phyloP scores from a whole-genome alignment of 2,113 vertebrate genomes.

The Galemys pyrenaicus region DNA sequence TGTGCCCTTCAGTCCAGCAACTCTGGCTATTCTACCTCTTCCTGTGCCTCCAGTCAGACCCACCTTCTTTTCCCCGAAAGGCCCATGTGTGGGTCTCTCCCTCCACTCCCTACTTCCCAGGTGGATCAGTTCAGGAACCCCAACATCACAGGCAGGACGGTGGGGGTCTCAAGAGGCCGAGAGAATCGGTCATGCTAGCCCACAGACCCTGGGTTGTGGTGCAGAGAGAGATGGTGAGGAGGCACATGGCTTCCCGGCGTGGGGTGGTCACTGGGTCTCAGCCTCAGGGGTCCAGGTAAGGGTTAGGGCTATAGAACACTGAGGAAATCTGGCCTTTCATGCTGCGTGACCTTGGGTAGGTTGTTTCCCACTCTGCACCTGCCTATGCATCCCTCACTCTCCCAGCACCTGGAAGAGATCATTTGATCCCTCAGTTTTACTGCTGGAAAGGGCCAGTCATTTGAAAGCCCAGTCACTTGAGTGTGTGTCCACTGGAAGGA shows the following conservation, averaged over 20 bases:
- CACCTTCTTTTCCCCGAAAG: background rate
- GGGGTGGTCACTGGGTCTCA: background rate
- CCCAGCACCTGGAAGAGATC: background rate
- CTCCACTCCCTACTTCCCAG: too few species aligned
- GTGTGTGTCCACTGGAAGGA: background rate
- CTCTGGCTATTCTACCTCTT: background rate
- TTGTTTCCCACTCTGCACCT: background rate
- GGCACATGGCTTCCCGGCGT: too few species aligned
- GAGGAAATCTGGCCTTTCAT: background rate
- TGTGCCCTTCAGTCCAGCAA: too few species aligned
- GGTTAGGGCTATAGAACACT: background rate
- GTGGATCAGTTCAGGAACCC: background rate
- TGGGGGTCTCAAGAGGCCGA: background rate
- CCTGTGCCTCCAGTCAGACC: background rate
- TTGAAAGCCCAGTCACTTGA: background rate
- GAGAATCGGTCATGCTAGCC: too few species aligned
- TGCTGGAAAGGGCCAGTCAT: background rate
- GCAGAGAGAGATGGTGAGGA: background rate
- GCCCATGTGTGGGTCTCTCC: fast-evolving
- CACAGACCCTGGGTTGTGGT: background rate
- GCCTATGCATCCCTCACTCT: background rate
- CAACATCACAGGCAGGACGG: background rate
- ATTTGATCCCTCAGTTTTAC: background rate
- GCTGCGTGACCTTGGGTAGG: background rate
- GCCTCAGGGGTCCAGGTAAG: background rate